Conservation (phyloP, 2,888 invertebrate genomes). For the Dione vanillae region DNA sequence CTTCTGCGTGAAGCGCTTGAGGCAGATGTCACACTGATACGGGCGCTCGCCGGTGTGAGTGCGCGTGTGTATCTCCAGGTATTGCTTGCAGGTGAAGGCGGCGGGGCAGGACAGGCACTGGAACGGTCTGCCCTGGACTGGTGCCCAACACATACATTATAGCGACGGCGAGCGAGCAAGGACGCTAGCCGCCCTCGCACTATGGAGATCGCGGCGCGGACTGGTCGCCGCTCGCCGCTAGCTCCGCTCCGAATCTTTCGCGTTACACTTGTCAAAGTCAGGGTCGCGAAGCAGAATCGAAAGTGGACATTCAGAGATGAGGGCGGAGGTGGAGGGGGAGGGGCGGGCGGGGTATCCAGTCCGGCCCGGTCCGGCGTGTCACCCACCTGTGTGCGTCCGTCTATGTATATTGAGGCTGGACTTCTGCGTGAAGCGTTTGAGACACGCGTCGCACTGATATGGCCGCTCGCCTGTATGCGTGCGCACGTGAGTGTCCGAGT, state of each 20-base stretch:
- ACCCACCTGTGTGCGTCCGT: slow-evolving; percentile 89
- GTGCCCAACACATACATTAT: slow-evolving; percentile 83
- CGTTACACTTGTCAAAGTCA: slow-evolving; percentile 35
- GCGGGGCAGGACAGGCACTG: slow-evolving; percentile 85
- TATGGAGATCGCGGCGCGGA: slow-evolving; percentile 78
- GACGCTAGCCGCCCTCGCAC: slow-evolving; percentile 78
- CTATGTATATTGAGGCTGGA: slow-evolving; percentile 92
- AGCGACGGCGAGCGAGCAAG: slow-evolving; percentile 77
- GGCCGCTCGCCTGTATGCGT: slow-evolving; percentile 86
- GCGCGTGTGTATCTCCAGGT: slow-evolving; percentile 86
- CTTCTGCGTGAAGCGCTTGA: slow-evolving; percentile 92
- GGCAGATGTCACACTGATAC: slow-evolving; percentile 89
- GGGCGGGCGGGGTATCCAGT: slow-evolving; percentile 72
- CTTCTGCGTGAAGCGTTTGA: slow-evolving; percentile 92
- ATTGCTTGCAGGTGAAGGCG: slow-evolving; percentile 85
- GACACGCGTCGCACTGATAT: slow-evolving; percentile 89
- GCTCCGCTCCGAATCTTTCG: slow-evolving; percentile 71
- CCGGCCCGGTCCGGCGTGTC: slow-evolving; percentile 69
- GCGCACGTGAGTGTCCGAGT: slow-evolving; percentile 83
- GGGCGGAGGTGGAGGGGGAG: slow-evolving; percentile 61
- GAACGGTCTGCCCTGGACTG: slow-evolving; percentile 85
- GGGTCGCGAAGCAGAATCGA: slow-evolving; percentile 43
- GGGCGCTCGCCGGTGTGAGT: slow-evolving; percentile 84
- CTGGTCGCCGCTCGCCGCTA: slow-evolving; percentile 79
- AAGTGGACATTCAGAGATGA: slow-evolving; percentile 50